Percentiles rank a stretch among this genome's conserved stretches.
phyloP scores from a whole-genome alignment of 2,797 vertebrate species.

The Sebastiscus albofasciatus region DNA sequence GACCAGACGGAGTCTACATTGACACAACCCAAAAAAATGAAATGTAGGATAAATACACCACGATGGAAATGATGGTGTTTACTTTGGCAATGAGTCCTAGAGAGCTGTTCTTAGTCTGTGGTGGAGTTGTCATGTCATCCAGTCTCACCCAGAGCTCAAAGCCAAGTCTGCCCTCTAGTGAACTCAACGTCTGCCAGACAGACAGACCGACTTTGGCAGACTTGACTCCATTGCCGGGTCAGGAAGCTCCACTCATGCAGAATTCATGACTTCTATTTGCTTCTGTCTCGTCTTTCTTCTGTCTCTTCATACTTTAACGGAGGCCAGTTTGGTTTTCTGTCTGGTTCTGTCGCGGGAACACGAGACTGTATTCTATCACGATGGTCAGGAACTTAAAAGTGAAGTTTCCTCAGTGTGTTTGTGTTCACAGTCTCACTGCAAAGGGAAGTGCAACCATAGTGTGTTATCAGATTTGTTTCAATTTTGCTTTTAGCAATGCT shows the following conservation, averaged over 20 bases:
- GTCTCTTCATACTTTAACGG: conserved; percentile 4
- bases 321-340: conserved; percentile 4
- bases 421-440: not conserved
- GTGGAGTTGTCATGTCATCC: conserved; percentile 29
- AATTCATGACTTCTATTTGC: conserved; percentile 67
- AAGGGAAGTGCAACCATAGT: not conserved
- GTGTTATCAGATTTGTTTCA: not conserved
- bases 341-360: not conserved
- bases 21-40: conserved; percentile 37
- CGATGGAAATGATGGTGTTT: conserved; percentile 43
- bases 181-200: conserved; percentile 46
- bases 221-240: conserved; percentile 36
- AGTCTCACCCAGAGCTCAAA: conserved; percentile 30
- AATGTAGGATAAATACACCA: conserved; percentile 41
- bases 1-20: conserved; percentile 91
- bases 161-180: conserved; percentile 56
- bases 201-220: conserved; percentile 40
- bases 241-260: conserved; percentile 43
- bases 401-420: not conserved
- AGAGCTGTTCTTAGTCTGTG: conserved; percentile 14
- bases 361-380: not conserved
- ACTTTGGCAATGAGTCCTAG: conserved; percentile 23
- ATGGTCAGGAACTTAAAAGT: not conserved
- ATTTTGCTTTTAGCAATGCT: not conserved
- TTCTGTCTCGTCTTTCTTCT: conserved; percentile 36